A percentile compares a stretch with the other conserved stretches of the same genome.
Evolutionary conservation across 2,888 invertebrate species (phyloP).

Genomic region (Synanthedon tipuliformis): DNA sequence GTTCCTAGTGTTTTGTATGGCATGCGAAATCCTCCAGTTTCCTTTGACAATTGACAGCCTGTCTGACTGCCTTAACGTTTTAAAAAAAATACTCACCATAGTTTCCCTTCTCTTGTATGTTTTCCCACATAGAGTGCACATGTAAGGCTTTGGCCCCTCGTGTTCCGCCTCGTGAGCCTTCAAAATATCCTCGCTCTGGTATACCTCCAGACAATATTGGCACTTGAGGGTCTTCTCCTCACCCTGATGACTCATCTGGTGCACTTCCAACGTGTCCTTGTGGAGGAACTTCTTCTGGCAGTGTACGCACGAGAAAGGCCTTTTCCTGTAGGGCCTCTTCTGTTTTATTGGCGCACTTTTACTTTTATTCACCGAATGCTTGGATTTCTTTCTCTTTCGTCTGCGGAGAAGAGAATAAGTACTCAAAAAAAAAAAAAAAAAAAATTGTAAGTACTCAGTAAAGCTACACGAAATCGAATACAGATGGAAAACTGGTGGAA

Average conservation of each 20-base stretch:
- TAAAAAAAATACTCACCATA: slow-evolving; percentile 32
- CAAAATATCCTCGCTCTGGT: slow-evolving; percentile 16
- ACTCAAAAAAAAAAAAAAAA: too few species aligned
- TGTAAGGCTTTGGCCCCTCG: slow-evolving; percentile 37
- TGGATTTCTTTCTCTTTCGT: not conserved
- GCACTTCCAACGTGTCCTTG: slow-evolving; percentile 42
- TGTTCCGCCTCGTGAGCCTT: slow-evolving; percentile 35
- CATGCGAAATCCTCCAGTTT: too few species aligned
- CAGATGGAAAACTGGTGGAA: too few species aligned
- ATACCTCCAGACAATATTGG: slow-evolving; percentile 34
- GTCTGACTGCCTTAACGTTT: too few species aligned
- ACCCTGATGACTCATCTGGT: slow-evolving; percentile 41
- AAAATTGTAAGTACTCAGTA: too few species aligned
- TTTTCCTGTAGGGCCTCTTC: slow-evolving; percentile 17
- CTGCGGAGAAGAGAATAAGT: too few species aligned
- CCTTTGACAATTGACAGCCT: too few species aligned
- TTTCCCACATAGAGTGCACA: slow-evolving; percentile 45
- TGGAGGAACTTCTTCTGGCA: slow-evolving; percentile 53
- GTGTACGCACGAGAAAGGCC: slow-evolving; percentile 46
- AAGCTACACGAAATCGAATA: too few species aligned
- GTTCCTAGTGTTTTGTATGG: too few species aligned
- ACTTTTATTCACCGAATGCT: slow-evolving; percentile 16
- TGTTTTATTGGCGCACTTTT: slow-evolving; percentile 9
- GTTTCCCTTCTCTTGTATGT: slow-evolving; percentile 43
- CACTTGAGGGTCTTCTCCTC: slow-evolving; percentile 31